Base-by-base conservation (phyloP, 1,140 invertebrate species). In the Microplitis mediator region DNA sequence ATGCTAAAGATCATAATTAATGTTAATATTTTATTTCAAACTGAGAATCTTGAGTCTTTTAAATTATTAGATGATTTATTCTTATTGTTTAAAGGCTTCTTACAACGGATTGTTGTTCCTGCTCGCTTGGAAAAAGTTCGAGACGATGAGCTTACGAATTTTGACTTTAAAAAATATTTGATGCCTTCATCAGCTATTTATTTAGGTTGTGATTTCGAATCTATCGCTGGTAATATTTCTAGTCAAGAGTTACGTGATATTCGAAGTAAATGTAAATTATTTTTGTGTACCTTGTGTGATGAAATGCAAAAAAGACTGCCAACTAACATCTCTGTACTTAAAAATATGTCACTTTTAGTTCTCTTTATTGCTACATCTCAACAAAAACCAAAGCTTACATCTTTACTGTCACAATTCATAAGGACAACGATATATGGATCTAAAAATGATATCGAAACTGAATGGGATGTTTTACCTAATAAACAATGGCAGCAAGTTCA, bases 261-360 rank as follows among this genome's bases (percentile, higher is more conserved):
- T 34, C 52, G 58, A 60, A 74, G 74, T 63, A 73, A 75, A 74
- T 82, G 78, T 66, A 81, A 80, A 64, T 73, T 68, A 45, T 81
- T 81, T 78, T 69, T 81, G 11, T 67, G 51, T 71, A 76, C 13
- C 64, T 69, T 81, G 45, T 75, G 73, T 14, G 72, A 76, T 60
- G 66, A 80, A 72, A 78, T 82, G 66, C 77, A 80, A 72, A 70
- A 75, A 74, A 72, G 78, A 67, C 75, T 82, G 61, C 80, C 79
- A 8, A 75, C 80, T 11, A 81, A 79, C 71, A 77, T 79, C 54
- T 75, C 76, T 14, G 69, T 75, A 6, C 72, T 79, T 23, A 80
- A 80, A 77, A 75, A 34, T 69, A 74, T 80, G 71, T 62, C 80
- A 60, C 70, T 75, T 73, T 75, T 81, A 51, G 72, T 77, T 58